Evolutionary conservation across 2,888 invertebrate species (phyloP), one percentile per base, ranked within the genome.

Genomic region (Phyto melanocephala): DNA sequence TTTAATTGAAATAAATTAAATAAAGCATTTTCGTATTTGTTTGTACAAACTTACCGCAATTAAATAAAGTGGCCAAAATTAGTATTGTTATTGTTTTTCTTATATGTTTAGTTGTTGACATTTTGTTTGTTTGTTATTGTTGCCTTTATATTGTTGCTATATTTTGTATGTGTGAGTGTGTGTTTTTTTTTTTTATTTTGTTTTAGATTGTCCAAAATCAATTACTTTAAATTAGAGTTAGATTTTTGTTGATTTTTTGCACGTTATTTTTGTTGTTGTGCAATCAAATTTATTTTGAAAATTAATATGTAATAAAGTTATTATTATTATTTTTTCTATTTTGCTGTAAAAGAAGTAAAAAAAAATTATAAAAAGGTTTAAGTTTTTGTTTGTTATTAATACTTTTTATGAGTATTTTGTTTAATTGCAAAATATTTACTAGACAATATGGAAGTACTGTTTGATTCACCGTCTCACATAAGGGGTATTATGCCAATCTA

Each of bases 21-120:
- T 11, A 2, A 15, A 13, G n/a, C 11, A 45, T 8, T 15, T 2
- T 28, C 6, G 22, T 11, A 22, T 35, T 50, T 40, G 24, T 28
- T 17, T 17, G 7, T 28, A 77, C n/a, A n/a, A n/a, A n/a, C 76
- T 68, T 77, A 77, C 76, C 76, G 24, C 68, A 42, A 52, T 22
- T 42, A 2, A 20, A 42, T 13, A 68, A 60, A 17, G 33, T 35
- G 5, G 42, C 68, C 52, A 77, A 68, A 60, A 77, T 62, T 35
- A 68, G 28, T 50, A 42, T 42, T 58, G 45, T 52, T 22, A 68
- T 28, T 28, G 28, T 28, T 3, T 28, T 28, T 3, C 4, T 5
- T 28, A 28, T 28, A 68, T 24, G 35, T 37, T 33, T 15, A 35
- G 40, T 28, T 50, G 50, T 42, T 60, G 42, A n/a, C 76, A 77